Evolutionary conservation across 2,888 invertebrate genomes (phyloP).

Genomic region (Ophion slaviceki): DNA sequence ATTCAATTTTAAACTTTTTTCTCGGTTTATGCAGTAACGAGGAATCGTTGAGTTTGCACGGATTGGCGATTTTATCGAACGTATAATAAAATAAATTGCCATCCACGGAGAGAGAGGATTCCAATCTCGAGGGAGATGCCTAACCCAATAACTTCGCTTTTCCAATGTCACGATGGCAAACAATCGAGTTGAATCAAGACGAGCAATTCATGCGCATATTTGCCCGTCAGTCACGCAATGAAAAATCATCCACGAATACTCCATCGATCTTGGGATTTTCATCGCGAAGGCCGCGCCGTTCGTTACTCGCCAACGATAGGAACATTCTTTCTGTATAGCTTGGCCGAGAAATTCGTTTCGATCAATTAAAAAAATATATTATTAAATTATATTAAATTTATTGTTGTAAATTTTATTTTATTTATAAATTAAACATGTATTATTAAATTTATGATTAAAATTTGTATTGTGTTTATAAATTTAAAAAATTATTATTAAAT

Average conservation of each 20-base stretch:
- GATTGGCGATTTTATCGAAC: not conserved
- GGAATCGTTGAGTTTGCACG: not conserved
- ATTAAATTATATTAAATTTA: too few relatives aligned
- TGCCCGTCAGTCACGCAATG: not conserved
- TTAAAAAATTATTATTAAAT: too few relatives aligned
- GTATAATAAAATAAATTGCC: not conserved
- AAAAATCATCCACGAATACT: not conserved
- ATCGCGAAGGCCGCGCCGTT: not conserved
- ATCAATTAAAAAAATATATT: not conserved
- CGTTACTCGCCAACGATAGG: not conserved
- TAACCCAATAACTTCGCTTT: not conserved
- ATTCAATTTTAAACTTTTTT: not conserved
- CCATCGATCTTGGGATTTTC: not conserved
- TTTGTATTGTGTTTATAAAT: too few relatives aligned
- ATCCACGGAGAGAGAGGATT: not conserved
- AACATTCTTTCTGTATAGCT: not conserved
- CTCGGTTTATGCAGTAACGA: not conserved
- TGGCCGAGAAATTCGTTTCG: not conserved
- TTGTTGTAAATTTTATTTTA: too few relatives aligned
- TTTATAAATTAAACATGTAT: too few relatives aligned
- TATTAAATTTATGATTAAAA: too few relatives aligned
- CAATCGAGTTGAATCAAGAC: not conserved
- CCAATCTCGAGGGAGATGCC: not conserved
- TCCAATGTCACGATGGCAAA: not conserved
- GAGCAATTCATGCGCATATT: not conserved